Conservation (phyloP, 1,140 invertebrate species). For the Zaprionus taronus region DNA sequence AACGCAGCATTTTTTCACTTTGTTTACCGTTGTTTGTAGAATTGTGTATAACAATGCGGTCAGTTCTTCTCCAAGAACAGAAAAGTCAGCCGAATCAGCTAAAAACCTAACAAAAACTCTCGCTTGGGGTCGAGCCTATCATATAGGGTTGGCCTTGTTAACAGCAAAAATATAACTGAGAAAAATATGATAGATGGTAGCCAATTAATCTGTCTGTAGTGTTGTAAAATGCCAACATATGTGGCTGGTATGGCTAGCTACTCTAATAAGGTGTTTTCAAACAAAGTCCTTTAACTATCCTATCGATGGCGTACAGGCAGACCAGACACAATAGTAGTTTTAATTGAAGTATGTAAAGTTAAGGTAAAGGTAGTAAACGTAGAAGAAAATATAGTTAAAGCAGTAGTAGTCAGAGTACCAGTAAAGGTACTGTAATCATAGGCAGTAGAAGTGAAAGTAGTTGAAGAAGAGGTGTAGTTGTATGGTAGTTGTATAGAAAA, state of each 20-base stretch:
- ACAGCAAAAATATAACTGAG: not conserved
- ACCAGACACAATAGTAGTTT: not conserved
- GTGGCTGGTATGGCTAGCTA: not conserved
- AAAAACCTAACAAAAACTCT: not conserved
- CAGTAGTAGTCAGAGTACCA: too few relatives aligned
- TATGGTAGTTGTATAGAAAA: too few relatives aligned
- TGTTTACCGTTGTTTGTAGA: slow-evolving; percentile 9
- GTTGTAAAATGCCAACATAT: not conserved
- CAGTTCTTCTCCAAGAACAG: not conserved
- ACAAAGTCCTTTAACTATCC: not conserved
- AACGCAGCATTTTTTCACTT: slow-evolving; percentile 14
- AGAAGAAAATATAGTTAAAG: too few relatives aligned
- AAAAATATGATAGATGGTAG: not conserved
- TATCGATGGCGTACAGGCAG: not conserved
- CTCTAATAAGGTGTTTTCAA: not conserved
- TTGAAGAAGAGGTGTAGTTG: too few relatives aligned
- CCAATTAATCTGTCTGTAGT: not conserved
- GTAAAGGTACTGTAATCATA: too few relatives aligned
- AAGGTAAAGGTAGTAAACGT: too few relatives aligned
- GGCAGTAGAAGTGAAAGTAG: too few relatives aligned
- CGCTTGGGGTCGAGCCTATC: not conserved
- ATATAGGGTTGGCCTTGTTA: not conserved
- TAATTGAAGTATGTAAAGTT: too few relatives aligned
- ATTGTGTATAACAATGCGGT: slow-evolving; percentile 4
- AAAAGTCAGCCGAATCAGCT: not conserved